Evolutionary conservation across 2,888 invertebrate genomes (phyloP).

Genomic region (Hermodice carunculata): DNA sequence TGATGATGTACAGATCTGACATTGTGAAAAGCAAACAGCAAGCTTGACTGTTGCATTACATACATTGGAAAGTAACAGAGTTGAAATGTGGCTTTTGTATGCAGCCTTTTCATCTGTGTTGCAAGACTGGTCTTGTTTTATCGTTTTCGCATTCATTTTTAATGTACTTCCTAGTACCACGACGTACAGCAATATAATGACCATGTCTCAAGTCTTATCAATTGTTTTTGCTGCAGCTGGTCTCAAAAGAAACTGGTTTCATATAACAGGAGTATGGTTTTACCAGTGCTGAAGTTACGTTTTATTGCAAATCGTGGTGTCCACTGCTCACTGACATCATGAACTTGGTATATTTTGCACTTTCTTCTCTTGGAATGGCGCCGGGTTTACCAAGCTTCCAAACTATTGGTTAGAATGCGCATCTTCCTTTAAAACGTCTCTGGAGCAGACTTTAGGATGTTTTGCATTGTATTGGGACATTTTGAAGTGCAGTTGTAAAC

Average conservation of each 20-base stretch:
- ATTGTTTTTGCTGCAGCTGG: slow-evolving; percentile 7
- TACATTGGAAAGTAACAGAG: no score
- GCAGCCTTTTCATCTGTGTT: neutral
- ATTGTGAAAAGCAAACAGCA: no score
- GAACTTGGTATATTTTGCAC: neutral
- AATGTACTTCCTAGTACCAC: neutral
- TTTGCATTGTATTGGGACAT: neutral
- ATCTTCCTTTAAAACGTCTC: neutral
- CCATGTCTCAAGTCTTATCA: neutral
- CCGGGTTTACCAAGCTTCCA: no score
- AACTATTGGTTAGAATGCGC: no score
- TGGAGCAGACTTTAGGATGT: neutral
- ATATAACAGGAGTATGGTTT: neutral
- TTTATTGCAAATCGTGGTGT: neutral
- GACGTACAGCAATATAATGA: neutral
- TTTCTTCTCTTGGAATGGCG: neutral
- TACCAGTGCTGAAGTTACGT: neutral
- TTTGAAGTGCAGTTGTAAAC: neutral
- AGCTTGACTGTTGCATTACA: no score
- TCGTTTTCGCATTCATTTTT: neutral
- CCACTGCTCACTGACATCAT: neutral
- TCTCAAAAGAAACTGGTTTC: neutral
- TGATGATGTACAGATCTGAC: no score
- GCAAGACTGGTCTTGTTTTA: neutral
- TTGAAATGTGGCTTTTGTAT: no score